Conservation (phyloP, 2,888 invertebrate species). For the Tipula confusa region DNA sequence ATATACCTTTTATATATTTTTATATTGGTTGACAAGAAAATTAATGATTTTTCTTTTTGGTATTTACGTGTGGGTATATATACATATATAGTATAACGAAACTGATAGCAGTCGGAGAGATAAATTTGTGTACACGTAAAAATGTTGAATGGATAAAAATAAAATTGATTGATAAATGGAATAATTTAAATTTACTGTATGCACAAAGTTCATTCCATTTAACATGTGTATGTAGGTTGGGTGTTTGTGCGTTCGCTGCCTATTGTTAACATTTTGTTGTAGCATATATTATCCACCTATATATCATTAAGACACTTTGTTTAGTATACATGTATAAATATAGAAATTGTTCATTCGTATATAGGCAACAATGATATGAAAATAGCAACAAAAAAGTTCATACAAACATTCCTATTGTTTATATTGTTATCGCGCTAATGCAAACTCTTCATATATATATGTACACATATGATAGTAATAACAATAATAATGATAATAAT, state of each 20-base stretch:
- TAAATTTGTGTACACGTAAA: neutral
- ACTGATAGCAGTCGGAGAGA: slow-evolving; percentile 14
- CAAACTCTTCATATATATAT: neutral
- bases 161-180: slow-evolving; percentile 15
- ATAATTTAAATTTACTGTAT: neutral
- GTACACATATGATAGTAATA: neutral
- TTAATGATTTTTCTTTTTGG: neutral
- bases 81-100: neutral
- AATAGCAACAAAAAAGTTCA: neutral
- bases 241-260: neutral
- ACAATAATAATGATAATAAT: neutral
- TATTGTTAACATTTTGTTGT: neutral
- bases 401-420: neutral
- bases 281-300: neutral
- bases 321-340: neutral
- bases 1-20: neutral
- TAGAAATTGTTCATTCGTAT: neutral
- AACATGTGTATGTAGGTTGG: too few relatives aligned
- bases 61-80: neutral
- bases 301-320: neutral
- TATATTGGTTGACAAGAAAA: neutral
- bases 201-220: neutral
- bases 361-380: neutral
- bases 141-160: neutral
- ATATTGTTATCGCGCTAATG: neutral